Evolutionary conservation across 2,888 invertebrate species (phyloP).

Genomic region (Serripes groenlandicus): DNA sequence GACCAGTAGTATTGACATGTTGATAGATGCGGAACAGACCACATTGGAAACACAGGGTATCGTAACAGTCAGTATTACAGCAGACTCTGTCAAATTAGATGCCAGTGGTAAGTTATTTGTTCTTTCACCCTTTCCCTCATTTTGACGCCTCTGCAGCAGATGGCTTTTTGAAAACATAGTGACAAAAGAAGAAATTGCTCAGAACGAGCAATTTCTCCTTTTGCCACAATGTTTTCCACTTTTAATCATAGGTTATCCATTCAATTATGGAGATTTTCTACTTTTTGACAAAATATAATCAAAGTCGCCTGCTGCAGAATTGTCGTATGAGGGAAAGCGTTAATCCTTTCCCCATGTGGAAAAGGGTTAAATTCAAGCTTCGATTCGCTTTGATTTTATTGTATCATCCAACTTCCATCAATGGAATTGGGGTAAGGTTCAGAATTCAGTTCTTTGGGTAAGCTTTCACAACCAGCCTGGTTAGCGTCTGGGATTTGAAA

Average conservation of each 20-base stretch:
- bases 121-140: not conserved
- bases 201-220: not conserved
- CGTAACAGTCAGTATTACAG: slow-evolving; percentile 60
- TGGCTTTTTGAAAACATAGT: not conserved
- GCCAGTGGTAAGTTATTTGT: slow-evolving; percentile 47
- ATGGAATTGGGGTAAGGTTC: too few relatives aligned
- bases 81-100: slow-evolving; percentile 60
- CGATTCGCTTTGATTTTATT: too few relatives aligned
- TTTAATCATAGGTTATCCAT: not conserved
- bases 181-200: not conserved
- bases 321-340: not conserved
- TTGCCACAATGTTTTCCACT: not conserved
- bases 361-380: too few relatives aligned
- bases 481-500: too few relatives aligned
- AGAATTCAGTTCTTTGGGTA: too few relatives aligned
- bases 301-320: not conserved
- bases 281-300: too few relatives aligned
- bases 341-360: too few relatives aligned
- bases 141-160: not conserved
- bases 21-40: slow-evolving; percentile 61
- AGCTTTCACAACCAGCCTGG: too few relatives aligned
- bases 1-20: slow-evolving; percentile 71
- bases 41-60: slow-evolving; percentile 38
- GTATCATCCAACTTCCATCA: too few relatives aligned
- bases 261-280: too few relatives aligned